phyloP scores from a whole-genome alignment of 1,140 invertebrate genomes.

The Caenorhabditis elegans region WBcel235 BX284604.4:16540501-16541000 shows the following conservation, averaged over 20 bases:
- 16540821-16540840: slow-evolving; percentile 72
- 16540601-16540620: too few relatives aligned
- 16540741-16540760: slow-evolving; percentile 62
- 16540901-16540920: not conserved
- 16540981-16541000: slow-evolving; percentile 75
- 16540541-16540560: too few relatives aligned
- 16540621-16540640: too few relatives aligned
- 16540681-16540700: too few relatives aligned
- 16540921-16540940: slow-evolving; percentile 69
- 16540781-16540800: slow-evolving; percentile 77
- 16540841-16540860: slow-evolving; percentile 73
- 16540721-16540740: too few relatives aligned
- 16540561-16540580: too few relatives aligned
- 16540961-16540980: slow-evolving; percentile 70
- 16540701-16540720: too few relatives aligned
- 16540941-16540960: slow-evolving; percentile 75
- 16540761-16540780: slow-evolving; percentile 76
- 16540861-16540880: slow-evolving; percentile 72
- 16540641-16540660: too few relatives aligned
- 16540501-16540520: too few relatives aligned
- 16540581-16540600: too few relatives aligned
- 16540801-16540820: slow-evolving; percentile 73
- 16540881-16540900: slow-evolving; percentile 71
- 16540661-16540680: too few relatives aligned
- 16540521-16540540: too few relatives aligned